Conservation (phyloP, 1,140 invertebrate genomes). For the Leptinotarsa texana region DNA sequence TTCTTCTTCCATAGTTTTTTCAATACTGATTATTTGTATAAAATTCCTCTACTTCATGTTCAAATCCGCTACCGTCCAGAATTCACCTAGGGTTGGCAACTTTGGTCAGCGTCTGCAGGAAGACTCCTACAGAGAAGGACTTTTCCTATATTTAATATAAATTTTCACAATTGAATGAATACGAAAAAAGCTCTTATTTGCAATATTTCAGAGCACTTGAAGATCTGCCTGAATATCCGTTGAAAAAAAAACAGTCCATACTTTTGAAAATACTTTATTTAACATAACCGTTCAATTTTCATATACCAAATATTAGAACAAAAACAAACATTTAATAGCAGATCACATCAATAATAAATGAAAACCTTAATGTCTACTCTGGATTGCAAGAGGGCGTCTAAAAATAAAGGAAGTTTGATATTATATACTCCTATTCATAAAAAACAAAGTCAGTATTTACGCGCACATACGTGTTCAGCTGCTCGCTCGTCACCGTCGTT, state of each 20-base stretch:
- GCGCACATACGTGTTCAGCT: constrained; percentile 14
- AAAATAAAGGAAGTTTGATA: constrained; percentile 13
- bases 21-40: no score
- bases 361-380: constrained; percentile 26
- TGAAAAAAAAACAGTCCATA: background rate
- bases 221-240: no score
- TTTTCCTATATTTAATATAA: no score
- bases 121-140: no score
- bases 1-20: no score
- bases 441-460: constrained; percentile 7
- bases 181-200: no score
- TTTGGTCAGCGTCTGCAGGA: no score
- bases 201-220: no score
- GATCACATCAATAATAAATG: constrained; percentile 33
- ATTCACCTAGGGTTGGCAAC: no score
- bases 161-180: no score
- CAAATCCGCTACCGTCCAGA: no score
- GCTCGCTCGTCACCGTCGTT: constrained; percentile 8
- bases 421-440: constrained; percentile 17
- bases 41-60: no score
- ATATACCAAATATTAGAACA: constrained; percentile 40
- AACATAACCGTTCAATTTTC: constrained; percentile 45
- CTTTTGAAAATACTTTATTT: constrained; percentile 49
- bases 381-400: constrained; percentile 25
- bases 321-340: constrained; percentile 34